Base-by-base conservation (phyloP, 1,140 invertebrate species). In the Pristionchus pacificus region DNA sequence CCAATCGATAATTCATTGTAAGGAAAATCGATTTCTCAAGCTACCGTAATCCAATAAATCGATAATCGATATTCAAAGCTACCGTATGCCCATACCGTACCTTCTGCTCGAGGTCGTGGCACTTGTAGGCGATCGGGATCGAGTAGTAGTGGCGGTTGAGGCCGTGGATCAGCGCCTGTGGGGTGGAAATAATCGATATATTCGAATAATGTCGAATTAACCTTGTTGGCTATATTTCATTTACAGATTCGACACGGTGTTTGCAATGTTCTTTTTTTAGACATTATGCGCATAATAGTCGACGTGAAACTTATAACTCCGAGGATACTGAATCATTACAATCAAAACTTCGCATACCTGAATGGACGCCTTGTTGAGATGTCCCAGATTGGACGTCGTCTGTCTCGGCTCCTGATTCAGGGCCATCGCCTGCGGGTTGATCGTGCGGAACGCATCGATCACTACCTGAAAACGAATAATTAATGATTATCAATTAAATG, bases 371-470 rank as follows among this genome's bases (percentile, higher is more conserved):
- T 98, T 98, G 80, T 98, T 93, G 72, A 99, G 87, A 87, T 99
- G 95, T 2, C 97, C 97, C 78, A 99, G 88, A 86, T 98, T 98
- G 31, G 95, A 97, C 2, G 97, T 99, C 0, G 96, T 98, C 85
- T 99, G 97, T 73, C 97, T 88, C 0, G 96, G 95, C 85, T 99
- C 97, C 86, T 99, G 96, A 0, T 94, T 95, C 25, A 98, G 86
- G 6, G 98, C 95, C 91, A 98, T 93, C 91, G 96, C 97, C 82
- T 98, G 98, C 1, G 97, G 95, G 86, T 98, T 98, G 77, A 99
- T 99, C 71, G 98, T 88, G 78, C 87, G 78, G 73, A 88, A 88
- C 6, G 87, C 87, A 83, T 88, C 87, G 68, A 88, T 88, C 2
- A 88, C 87, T 32, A 87, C 86, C 86, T 86, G 28, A 24, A 80